Conservation (phyloP, 2,113 vertebrate species). For the Perca fluviatilis region DNA sequence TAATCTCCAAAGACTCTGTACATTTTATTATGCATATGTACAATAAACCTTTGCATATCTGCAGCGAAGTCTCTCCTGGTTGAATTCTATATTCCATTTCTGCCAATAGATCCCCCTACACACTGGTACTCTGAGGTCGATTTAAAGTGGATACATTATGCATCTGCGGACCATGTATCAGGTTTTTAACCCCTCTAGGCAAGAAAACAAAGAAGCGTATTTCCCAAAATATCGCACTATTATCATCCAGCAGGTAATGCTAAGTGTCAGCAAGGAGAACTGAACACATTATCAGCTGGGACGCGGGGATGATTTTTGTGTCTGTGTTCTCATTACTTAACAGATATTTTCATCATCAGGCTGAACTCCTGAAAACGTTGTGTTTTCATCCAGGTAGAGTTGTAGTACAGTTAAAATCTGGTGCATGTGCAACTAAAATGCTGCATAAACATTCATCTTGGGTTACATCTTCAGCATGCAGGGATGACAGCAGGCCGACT, state of each 20-base stretch:
- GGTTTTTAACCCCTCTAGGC: neutral
- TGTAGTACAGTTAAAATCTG: neutral
- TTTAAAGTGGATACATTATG: too few relatives aligned
- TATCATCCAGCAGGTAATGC: neutral
- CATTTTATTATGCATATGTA: too few relatives aligned
- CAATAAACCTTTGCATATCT: too few relatives aligned
- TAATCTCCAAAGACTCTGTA: too few relatives aligned
- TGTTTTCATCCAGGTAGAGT: neutral
- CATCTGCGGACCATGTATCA: too few relatives aligned
- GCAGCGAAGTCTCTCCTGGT: too few relatives aligned
- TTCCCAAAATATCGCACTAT: neutral
- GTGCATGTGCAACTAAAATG: neutral
- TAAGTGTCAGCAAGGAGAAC: neutral
- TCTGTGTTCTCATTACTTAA: slow-evolving; percentile 13
- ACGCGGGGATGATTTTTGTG: neutral
- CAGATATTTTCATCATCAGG: neutral
- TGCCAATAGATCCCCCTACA: too few relatives aligned
- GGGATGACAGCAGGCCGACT: neutral
- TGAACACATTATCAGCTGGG: neutral
- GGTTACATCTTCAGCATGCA: neutral
- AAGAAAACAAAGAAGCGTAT: neutral
- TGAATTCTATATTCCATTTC: too few relatives aligned
- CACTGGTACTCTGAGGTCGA: too few relatives aligned
- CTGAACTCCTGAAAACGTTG: neutral
- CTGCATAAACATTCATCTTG: neutral